These are phyloP conservation scores for Scleropages formosus DNA, from an alignment of 2,797 vertebrate genomes.

Conservation along the genomic window DNA sequence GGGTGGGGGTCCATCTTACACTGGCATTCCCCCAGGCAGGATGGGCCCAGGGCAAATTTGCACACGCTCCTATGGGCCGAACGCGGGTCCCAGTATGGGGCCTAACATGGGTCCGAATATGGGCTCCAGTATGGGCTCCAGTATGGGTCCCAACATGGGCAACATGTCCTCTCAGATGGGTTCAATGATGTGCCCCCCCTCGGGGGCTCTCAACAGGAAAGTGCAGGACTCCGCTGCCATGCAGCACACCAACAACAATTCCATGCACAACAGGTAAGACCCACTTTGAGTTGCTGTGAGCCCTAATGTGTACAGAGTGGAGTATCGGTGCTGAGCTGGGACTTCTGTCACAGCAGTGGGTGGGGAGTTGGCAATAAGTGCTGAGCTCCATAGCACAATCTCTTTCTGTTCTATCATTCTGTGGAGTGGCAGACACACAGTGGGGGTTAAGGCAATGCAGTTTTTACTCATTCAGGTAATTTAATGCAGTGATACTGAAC, in stretches of 20 bases:
- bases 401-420: too few species aligned
- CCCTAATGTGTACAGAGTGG: too few species aligned
- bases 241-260: conserved; percentile 86
- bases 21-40: conserved; percentile 81
- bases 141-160: conserved; percentile 67
- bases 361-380: too few species aligned
- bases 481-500: too few species aligned
- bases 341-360: too few species aligned
- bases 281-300: too few species aligned
- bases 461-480: too few species aligned
- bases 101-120: conserved; percentile 62
- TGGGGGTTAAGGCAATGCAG: too few species aligned
- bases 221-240: conserved; percentile 81
- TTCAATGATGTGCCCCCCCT: conserved; percentile 79
- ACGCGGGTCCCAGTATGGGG: conserved; percentile 33
- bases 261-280: conserved; percentile 87
- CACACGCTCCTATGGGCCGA: conserved; percentile 80
- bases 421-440: too few species aligned
- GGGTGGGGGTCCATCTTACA: conserved; percentile 81
- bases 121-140: conserved; percentile 65
- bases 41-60: conserved; percentile 89
- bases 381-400: too few species aligned
- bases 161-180: conserved; percentile 81
- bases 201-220: conserved; percentile 82
- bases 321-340: too few species aligned